Evolutionary conservation across 2,797 vertebrate genomes (phyloP).

Genomic region (Sardinella longiceps): DNA sequence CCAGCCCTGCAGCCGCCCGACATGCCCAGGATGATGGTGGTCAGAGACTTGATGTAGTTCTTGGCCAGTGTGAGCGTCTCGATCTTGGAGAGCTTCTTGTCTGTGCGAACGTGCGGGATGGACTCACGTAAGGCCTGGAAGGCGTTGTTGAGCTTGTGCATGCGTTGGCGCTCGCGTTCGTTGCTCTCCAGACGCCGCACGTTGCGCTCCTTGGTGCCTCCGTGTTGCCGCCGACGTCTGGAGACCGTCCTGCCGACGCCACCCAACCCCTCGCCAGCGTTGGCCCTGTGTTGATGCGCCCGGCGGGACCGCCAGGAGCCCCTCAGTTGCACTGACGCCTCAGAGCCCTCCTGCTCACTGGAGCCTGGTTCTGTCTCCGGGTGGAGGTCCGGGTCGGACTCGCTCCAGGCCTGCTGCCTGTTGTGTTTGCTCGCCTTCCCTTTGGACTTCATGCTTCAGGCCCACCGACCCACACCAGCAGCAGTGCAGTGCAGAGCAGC

Average conservation of each 20-base stretch:
- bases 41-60: slow-evolving; percentile 97
- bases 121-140: slow-evolving; percentile 94
- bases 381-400: slow-evolving; percentile 72
- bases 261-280: slow-evolving; percentile 39
- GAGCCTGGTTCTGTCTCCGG: slow-evolving; percentile 71
- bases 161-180: slow-evolving; percentile 92
- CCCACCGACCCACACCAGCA: slow-evolving; percentile 50
- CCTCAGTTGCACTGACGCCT: slow-evolving; percentile 75
- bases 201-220: slow-evolving; percentile 79
- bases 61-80: slow-evolving; percentile 97
- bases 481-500: too few relatives aligned
- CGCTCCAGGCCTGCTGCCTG: slow-evolving; percentile 68
- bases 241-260: slow-evolving; percentile 39
- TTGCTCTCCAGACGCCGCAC: slow-evolving; percentile 93
- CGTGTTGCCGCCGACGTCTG: slow-evolving; percentile 66
- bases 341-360: slow-evolving; percentile 81
- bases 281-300: slow-evolving; percentile 55
- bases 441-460: slow-evolving; percentile 89
- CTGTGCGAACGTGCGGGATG: slow-evolving; percentile 92
- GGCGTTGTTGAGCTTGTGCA: slow-evolving; percentile 99
- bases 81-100: slow-evolving; percentile 98
- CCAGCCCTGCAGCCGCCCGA: slow-evolving; percentile 81
- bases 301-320: slow-evolving; percentile 72
- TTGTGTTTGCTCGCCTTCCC: slow-evolving; percentile 78
- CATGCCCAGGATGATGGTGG: slow-evolving; percentile 91